Evolutionary conservation across 2,113 vertebrate species (phyloP), one percentile per base, ranked within the genome.

Genomic region (Oxyura jamaicensis): DNA sequence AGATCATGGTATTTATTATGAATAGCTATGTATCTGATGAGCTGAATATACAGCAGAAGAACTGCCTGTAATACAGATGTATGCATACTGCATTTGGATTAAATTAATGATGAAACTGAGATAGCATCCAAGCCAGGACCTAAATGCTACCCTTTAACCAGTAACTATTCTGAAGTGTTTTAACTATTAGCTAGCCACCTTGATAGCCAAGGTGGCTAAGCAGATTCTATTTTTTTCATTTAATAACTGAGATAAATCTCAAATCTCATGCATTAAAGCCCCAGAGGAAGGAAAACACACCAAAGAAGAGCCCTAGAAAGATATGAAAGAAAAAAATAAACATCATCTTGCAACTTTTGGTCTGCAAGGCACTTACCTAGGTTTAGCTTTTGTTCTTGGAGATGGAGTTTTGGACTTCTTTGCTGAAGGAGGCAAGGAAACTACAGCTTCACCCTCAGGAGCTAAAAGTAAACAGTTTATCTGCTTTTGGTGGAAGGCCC

Each of bases 361-460:
- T 39, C 22, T 44, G 15, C 0, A 2, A 92, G 62, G 78, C 31
- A 88, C 97, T 97, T 91, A 98, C 98, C 80, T 77, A 33, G 94
- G 35, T n/a, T 90, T 86, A 44, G 56, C 39, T 59, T 90, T 86
- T 36, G 6, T 59, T 58, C 68, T 36, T 81, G 93, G 60, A 87
- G 80, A 33, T 26, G 75, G 84, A 75, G 44, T 60, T 88, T 73
- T 60, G 46, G 65, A 59, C 8, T 50, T 56, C 42, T 66, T 65
- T 72, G 76, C 95, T 94, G 88, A 83, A 77, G 59, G 68, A 83
- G 9, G 31, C 55, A 93, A 90, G 74, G 35, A 84, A 91, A 96
- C 48, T 48, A 63, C 44, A 95, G 77, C 48, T 74, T 83, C 31
- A 66, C 12, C 10, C 16, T 75, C 56, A 86, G 81, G 52, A 90